These are phyloP conservation scores for Paragorgia papillata DNA, from an alignment of 92 coral and sea anemone genomes.

Conservation along the genomic window DNA sequence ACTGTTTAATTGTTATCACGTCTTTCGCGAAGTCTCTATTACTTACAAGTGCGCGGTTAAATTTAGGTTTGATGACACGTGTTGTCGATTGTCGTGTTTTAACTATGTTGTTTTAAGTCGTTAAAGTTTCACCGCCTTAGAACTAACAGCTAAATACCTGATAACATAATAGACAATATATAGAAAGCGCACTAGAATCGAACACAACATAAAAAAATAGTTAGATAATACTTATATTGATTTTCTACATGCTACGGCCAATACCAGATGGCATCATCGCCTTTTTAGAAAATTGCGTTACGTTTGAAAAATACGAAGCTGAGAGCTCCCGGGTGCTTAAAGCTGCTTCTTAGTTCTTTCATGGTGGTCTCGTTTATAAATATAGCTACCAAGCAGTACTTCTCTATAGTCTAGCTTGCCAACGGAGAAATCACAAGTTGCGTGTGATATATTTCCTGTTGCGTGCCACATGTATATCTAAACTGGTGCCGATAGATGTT, in stretches of 20 bases:
- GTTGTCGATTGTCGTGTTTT: slow-evolving; percentile 28
- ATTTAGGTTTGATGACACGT: slow-evolving; percentile 8
- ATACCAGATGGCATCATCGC: too few species aligned
- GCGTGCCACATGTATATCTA: background rate
- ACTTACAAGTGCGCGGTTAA: slow-evolving; percentile 20
- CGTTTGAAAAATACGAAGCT: too few species aligned
- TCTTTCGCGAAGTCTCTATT: slow-evolving; percentile 1
- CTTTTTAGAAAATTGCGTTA: too few species aligned
- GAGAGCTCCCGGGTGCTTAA: too few species aligned
- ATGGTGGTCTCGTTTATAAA: too few species aligned
- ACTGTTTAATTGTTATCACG: background rate
- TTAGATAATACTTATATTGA: background rate
- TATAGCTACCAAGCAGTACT: too few species aligned
- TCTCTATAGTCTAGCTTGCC: background rate
- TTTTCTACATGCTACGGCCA: too few species aligned
- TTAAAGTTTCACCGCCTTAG: slow-evolving; percentile 18
- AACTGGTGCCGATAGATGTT: slow-evolving; percentile 6
- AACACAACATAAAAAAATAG: background rate
- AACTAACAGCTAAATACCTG: slow-evolving; percentile 40
- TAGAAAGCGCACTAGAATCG: background rate
- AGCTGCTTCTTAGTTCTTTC: too few species aligned
- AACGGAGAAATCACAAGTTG: background rate
- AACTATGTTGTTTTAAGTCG: slow-evolving; percentile 18
- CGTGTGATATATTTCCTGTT: background rate
- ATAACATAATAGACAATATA: slow-evolving; percentile 4